Conservation (phyloP, 2,797 vertebrate species). For the Crenuchus spilurus region DNA sequence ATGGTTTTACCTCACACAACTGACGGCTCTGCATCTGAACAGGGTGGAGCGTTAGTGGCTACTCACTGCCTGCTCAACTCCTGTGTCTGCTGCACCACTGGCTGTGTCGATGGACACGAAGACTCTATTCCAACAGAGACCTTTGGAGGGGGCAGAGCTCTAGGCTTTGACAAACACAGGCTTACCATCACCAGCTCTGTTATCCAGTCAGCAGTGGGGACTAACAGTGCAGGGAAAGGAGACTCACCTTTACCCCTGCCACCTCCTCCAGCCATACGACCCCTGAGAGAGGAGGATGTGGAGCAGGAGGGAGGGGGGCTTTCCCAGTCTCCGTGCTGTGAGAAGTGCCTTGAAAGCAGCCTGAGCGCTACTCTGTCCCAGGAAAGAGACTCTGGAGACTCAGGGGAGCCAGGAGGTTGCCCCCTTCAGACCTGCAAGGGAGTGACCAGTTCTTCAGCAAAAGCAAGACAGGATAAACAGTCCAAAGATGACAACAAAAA, state of each 20-base stretch:
- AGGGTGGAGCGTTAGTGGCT: conserved; percentile 75
- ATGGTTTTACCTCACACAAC: conserved; percentile 67
- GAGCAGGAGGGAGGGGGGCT: conserved; percentile 62
- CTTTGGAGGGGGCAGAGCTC: conserved; percentile 64
- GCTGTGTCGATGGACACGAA: conserved; percentile 85
- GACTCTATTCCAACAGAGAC: conserved; percentile 69
- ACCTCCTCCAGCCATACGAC: conserved; percentile 25
- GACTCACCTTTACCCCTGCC: conserved; percentile 60
- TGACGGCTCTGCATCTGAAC: conserved; percentile 46
- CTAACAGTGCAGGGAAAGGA: conserved; percentile 58
- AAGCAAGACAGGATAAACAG: conserved; percentile 52
- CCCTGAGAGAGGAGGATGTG: conserved; percentile 61
- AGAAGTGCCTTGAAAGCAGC: conserved; percentile 83
- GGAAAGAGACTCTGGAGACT: conserved; percentile 63
- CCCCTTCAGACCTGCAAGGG: conserved; percentile 70
- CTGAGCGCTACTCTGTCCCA: conserved; percentile 68
- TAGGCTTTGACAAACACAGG: conserved; percentile 77
- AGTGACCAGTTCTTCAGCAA: conserved; percentile 10
- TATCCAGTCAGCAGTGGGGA: conserved; percentile 77
- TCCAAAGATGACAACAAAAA: conserved; percentile 55
- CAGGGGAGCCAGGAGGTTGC: conserved; percentile 61
- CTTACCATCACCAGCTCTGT: conserved; percentile 73
- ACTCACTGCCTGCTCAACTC: conserved; percentile 93
- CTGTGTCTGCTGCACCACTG: conserved; percentile 91
- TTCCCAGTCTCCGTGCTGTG: conserved; percentile 65